phyloP scores from a whole-genome alignment of 1,140 invertebrate species.

The Diabrotica undecimpunctata region DNA sequence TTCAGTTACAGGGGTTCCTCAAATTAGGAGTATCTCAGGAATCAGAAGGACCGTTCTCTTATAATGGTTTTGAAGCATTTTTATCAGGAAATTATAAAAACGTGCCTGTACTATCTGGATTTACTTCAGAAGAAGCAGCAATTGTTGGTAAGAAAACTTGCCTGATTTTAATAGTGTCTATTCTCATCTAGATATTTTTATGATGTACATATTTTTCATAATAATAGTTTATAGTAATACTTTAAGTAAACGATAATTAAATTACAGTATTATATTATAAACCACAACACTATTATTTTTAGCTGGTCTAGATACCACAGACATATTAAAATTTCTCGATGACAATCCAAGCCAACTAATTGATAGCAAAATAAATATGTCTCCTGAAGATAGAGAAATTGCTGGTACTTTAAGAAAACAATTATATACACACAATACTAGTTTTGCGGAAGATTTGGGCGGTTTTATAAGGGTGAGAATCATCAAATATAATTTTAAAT shows the following conservation, averaged over 20 bases:
- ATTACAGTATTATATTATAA: too few species aligned
- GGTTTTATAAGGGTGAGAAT: neutral
- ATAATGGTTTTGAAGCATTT: neutral
- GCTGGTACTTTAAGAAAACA: neutral
- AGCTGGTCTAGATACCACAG: too few species aligned
- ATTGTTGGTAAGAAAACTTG: too few species aligned
- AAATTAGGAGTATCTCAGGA: neutral
- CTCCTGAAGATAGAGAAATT: neutral
- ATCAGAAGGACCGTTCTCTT: conserved; percentile 7
- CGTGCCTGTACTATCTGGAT: conserved; percentile 2
- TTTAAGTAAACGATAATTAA: too few species aligned
- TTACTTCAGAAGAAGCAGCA: conserved; percentile 4
- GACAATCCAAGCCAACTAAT: neutral
- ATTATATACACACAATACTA: neutral
- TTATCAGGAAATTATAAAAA: conserved; percentile 9
- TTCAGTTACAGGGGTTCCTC: too few species aligned
- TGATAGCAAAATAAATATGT: neutral
- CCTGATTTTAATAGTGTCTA: too few species aligned
- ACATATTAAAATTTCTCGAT: neutral
- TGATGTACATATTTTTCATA: too few species aligned
- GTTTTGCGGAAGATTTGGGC: neutral
- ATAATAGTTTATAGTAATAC: too few species aligned
- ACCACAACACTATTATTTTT: too few species aligned
- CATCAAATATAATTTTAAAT: too few species aligned
- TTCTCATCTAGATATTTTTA: too few species aligned